Evolutionary conservation across 2,888 invertebrate genomes (phyloP).

Genomic region (Thymelicus acteon): DNA sequence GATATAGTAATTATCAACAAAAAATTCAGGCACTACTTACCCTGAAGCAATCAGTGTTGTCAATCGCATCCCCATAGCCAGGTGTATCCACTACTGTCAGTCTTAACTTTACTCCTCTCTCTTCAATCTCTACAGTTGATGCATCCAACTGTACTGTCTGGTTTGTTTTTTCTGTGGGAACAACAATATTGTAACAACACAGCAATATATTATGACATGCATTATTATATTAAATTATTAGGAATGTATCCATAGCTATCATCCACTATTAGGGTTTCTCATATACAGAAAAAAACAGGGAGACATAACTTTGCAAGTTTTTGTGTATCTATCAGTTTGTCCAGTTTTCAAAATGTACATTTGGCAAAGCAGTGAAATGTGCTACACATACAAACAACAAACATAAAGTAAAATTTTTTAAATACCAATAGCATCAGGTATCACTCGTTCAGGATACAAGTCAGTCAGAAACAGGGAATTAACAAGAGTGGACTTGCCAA

Average conservation of each 20-base stretch:
- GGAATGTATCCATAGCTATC: too few species aligned
- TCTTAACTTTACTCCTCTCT: constrained; percentile 96
- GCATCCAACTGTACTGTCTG: constrained; percentile 97
- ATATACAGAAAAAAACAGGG: too few species aligned
- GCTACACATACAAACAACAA: background rate
- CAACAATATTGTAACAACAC: background rate
- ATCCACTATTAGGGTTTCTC: too few species aligned
- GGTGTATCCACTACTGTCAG: constrained; percentile 98
- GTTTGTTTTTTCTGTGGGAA: constrained; percentile 90
- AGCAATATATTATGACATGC: too few species aligned
- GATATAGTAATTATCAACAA: too few species aligned
- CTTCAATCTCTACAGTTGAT: constrained; percentile 98
- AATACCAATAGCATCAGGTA: constrained; percentile 93
- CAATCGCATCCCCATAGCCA: constrained; percentile 97
- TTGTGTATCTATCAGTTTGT: too few species aligned
- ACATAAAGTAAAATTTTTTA: background rate
- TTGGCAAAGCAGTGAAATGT: background rate
- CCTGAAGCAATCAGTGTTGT: constrained; percentile 96
- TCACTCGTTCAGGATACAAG: constrained; percentile 95
- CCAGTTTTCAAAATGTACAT: too few species aligned
- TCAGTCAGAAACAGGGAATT: constrained; percentile 98
- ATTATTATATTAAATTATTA: too few species aligned
- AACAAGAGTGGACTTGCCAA: constrained; percentile 98
- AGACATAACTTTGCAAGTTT: too few species aligned
- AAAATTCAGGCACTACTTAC: constrained; percentile 53